Evolutionary conservation across 2,113 vertebrate genomes (phyloP), one percentile per base, ranked within the genome.

Genomic region (Austrofundulus limnaeus): DNA sequence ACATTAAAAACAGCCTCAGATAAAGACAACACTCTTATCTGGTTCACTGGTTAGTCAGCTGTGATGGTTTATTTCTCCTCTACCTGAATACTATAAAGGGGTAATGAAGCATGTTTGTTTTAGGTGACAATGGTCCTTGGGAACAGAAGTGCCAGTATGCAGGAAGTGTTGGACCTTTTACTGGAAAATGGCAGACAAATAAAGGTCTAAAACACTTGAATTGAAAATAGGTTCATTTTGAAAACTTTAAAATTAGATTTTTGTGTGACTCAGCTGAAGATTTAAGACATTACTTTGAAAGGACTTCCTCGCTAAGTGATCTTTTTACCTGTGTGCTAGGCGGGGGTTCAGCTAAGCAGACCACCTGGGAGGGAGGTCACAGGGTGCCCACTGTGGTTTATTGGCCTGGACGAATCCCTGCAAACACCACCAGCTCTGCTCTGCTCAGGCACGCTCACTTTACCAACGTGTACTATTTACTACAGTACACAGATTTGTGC

Each of bases 41-140:
- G 95, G 96, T 97, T 99, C 75, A 86, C 95, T 59, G 96, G 97
- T 97, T 83, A 82, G 49, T 72, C 13, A 25, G 2, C 37, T 34
- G 3, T 3, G 5, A 53, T 20, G 12, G 17, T 9, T 42, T 11
- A 11, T 20, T 23, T n/a, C 11, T 24, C 1, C 42, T 38, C 2
- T 59, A 13, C 5, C 0, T 19, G 9, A 20, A 6, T 10, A 4
- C 11, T 21, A 25, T 28, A 5, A 49, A 50, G 9, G 34, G 19
- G 55, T 2, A 16, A 10, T 43, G 15, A 12, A 51, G 16, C 19
- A 45, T 53, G 48, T 63, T 52, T 28, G 19, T 7, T 41, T 53
- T 83, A 99, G 97, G 96, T 66, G 97, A 98, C 91, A 99, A 99
- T 0, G 97, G 97, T 0, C 96, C 97, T 0, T 99, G 97, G 97